Percentiles rank a stretch among this genome's conserved stretches.
Evolutionary conservation across 2,888 invertebrate genomes (phyloP).

Genomic region (Eupithecia vulgata): DNA sequence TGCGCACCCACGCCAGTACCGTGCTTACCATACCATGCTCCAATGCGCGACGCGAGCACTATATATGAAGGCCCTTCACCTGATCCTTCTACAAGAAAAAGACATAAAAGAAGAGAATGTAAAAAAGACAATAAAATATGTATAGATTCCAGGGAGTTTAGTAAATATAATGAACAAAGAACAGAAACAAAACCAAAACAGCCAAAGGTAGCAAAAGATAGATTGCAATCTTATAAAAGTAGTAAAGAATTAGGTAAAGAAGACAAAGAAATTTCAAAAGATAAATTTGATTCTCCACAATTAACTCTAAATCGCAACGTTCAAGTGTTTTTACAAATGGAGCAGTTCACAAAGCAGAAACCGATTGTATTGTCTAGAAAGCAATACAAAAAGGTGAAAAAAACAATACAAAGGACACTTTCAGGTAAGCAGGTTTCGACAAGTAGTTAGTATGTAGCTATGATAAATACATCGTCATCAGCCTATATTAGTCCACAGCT

Average conservation of each 20-base stretch:
- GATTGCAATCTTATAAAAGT: neutral
- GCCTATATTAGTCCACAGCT: too few species aligned
- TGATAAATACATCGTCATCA: too few species aligned
- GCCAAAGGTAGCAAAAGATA: neutral
- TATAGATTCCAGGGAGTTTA: neutral
- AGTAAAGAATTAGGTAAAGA: neutral
- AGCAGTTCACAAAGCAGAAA: conserved; percentile 60
- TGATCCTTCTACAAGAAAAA: neutral
- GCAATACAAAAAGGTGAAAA: conserved; percentile 70
- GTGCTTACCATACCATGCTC: neutral
- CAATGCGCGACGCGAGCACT: neutral
- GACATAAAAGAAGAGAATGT: neutral
- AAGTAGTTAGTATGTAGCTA: neutral
- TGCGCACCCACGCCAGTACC: neutral
- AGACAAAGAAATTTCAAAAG: neutral
- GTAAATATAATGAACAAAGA: neutral
- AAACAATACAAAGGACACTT: conserved; percentile 55
- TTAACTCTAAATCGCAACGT: conserved; percentile 60
- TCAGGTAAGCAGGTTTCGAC: neutral
- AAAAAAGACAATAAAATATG: neutral
- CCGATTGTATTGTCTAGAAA: conserved; percentile 63
- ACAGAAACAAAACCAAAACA: neutral
- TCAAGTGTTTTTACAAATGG: conserved; percentile 62
- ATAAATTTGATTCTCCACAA: conserved; percentile 46
- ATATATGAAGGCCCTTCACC: neutral